Conservation (phyloP, 2,888 invertebrate species). For the Eilema caniola region DNA sequence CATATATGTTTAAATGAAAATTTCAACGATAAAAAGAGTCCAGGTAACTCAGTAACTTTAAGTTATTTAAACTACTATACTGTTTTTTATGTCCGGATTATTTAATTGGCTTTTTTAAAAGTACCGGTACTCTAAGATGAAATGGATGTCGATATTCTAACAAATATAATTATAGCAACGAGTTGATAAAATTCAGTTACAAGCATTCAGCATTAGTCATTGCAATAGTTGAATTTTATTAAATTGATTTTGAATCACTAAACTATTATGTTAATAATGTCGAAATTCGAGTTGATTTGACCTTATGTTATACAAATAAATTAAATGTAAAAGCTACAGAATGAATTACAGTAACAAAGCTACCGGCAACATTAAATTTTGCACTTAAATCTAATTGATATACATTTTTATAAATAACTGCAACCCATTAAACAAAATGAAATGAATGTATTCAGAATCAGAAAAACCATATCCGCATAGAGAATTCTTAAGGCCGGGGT, state of each 20-base stretch:
- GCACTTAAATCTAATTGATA: background rate
- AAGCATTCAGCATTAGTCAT: background rate
- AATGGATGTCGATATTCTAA: too few species aligned
- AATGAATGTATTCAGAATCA: background rate
- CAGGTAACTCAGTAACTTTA: too few species aligned
- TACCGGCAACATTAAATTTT: slow-evolving; percentile 1
- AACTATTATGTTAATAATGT: background rate
- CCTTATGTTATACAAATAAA: background rate
- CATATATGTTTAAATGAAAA: too few species aligned
- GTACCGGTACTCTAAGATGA: too few species aligned
- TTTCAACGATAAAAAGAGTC: too few species aligned
- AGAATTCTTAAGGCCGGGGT: background rate
- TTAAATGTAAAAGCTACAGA: slow-evolving; percentile 4
- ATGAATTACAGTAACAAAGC: slow-evolving; percentile 13
- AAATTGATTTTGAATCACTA: slow-evolving; percentile 4
- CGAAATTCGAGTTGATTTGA: slow-evolving; percentile 1
- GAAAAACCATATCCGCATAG: background rate
- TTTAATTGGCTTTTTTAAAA: too few species aligned
- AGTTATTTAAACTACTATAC: too few species aligned
- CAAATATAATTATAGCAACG: background rate
- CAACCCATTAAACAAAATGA: background rate
- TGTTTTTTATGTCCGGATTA: too few species aligned
- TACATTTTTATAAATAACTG: background rate
- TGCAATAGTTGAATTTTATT: background rate
- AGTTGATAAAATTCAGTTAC: background rate